Conservation (phyloP, 2,113 vertebrate genomes). For the Perccottus glenii region DNA sequence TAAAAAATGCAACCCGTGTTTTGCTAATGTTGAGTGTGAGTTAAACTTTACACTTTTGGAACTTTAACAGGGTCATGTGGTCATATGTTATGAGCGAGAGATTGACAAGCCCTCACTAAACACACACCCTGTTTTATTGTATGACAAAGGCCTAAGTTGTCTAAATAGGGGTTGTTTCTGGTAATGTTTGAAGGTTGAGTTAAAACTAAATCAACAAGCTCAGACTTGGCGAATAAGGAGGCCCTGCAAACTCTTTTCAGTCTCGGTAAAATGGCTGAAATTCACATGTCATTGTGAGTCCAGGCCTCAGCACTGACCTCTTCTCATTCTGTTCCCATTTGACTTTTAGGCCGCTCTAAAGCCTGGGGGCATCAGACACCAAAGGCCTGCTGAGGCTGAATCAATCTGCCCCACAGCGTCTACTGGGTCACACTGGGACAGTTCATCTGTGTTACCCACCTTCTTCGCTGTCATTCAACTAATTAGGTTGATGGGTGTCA, state of each 20-base stretch:
- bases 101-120: not conserved
- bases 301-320: not conserved
- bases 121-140: not conserved
- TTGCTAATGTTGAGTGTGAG: not conserved
- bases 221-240: not conserved
- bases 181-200: not conserved
- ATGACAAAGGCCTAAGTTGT: not conserved
- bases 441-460: not conserved
- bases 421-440: slow-evolving; percentile 29
- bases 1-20: not conserved
- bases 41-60: slow-evolving; percentile 24
- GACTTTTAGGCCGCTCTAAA: slow-evolving; percentile 4
- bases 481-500: slow-evolving; percentile 68
- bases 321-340: slow-evolving; percentile 3
- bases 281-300: slow-evolving; percentile 1
- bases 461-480: slow-evolving; percentile 16
- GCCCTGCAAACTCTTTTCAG: slow-evolving; percentile 1
- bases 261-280: not conserved
- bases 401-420: slow-evolving; percentile 10
- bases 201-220: not conserved
- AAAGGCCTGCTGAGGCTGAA: slow-evolving; percentile 29
- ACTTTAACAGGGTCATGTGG: not conserved
- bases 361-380: slow-evolving; percentile 35
- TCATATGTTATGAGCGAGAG: not conserved
- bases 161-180: not conserved